Percentiles rank a stretch among this genome's conserved stretches.
Evolutionary conservation across 2,888 invertebrate genomes (phyloP).

Genomic region (Athetis lepigone): DNA sequence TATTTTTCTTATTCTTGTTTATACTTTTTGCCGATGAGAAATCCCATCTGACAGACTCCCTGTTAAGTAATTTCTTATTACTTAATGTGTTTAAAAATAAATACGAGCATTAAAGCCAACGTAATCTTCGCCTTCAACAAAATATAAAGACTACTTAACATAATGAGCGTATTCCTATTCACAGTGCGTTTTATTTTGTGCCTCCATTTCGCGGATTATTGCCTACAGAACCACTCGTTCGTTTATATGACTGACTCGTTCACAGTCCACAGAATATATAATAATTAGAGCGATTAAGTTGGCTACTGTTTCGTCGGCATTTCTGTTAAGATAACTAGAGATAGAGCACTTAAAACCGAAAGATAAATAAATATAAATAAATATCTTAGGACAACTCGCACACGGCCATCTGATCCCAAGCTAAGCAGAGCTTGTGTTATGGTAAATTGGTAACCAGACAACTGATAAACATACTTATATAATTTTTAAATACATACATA

Average conservation of each 20-base stretch:
- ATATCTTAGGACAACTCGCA: too few relatives aligned
- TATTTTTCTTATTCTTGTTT: too few relatives aligned
- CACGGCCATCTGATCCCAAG: too few relatives aligned
- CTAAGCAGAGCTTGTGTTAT: too few relatives aligned
- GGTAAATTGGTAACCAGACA: too few relatives aligned
- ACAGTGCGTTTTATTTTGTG: slow-evolving; percentile 15
- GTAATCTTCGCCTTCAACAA: slow-evolving; percentile 3
- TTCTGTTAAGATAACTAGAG: too few relatives aligned
- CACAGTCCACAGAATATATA: background rate
- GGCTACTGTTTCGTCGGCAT: background rate
- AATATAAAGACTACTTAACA: slow-evolving; percentile 13
- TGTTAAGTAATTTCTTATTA: background rate
- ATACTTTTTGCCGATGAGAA: too few relatives aligned
- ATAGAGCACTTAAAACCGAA: too few relatives aligned
- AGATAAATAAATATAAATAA: too few relatives aligned
- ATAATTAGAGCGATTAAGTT: slow-evolving; percentile 7
- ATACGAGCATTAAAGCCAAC: background rate
- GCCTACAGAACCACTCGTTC: slow-evolving; percentile 3
- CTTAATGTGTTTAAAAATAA: background rate
- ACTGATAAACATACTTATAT: too few relatives aligned
- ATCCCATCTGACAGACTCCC: background rate
- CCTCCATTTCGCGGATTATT: slow-evolving; percentile 26
- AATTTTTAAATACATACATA: too few relatives aligned
- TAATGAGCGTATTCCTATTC: slow-evolving; percentile 32
- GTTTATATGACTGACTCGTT: slow-evolving; percentile 8